Evolutionary conservation across 2,797 vertebrate species (phyloP).

Genomic region (Brachyalestes nurse): DNA sequence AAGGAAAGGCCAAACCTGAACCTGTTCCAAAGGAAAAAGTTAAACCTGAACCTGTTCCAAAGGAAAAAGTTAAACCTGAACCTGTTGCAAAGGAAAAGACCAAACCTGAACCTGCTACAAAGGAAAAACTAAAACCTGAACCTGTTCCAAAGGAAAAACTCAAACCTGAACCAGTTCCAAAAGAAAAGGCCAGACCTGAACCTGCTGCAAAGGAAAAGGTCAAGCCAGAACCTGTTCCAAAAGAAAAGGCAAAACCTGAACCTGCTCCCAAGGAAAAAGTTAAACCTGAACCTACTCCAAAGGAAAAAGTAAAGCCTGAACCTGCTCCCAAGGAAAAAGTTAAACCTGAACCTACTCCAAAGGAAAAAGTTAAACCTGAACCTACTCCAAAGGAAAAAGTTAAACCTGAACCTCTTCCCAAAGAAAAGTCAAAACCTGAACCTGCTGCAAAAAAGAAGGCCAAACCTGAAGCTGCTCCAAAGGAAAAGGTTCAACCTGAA

Average conservation of each 20-base stretch:
- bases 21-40: neutral
- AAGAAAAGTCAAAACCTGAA: too few species aligned
- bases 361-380: conserved; percentile 10
- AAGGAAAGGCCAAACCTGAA: conserved; percentile 23
- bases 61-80: too few species aligned
- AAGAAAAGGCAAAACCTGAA: too few species aligned
- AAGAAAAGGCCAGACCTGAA: conserved; percentile 18
- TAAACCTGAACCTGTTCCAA: neutral
- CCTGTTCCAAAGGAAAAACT: neutral
- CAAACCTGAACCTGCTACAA: neutral
- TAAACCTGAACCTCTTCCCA: too few species aligned
- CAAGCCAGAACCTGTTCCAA: too few species aligned
- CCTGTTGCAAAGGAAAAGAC: conserved; percentile 3
- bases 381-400: conserved; percentile 10
- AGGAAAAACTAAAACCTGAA: neutral
- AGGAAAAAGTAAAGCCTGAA: conserved; percentile 11
- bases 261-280: neutral
- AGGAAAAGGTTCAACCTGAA: neutral
- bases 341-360: neutral
- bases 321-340: conserved; percentile 2
- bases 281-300: neutral
- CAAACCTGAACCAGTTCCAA: conserved; percentile 5
- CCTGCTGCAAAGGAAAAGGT: too few species aligned
- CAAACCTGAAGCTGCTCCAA: too few species aligned
- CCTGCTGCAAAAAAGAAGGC: too few species aligned